phyloP scores from a whole-genome alignment of 2,113 vertebrate genomes.

The Symphodus melops region DNA sequence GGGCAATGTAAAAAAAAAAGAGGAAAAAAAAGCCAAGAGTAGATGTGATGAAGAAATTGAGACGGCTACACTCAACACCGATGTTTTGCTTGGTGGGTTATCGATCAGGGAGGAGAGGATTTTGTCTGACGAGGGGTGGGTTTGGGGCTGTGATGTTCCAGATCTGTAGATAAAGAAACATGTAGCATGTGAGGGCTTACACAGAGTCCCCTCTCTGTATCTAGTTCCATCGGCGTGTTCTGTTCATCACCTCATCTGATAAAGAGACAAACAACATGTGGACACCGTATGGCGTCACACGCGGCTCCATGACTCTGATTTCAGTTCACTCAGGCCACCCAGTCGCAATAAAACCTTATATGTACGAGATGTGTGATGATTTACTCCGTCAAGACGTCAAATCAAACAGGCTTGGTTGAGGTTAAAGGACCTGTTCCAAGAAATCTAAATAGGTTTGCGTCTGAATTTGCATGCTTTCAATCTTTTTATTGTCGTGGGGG shows the following conservation, averaged over 20 bases:
- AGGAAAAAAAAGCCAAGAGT: conserved; percentile 37
- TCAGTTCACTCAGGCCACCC: background rate
- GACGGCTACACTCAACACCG: conserved; percentile 71
- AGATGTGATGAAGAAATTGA: conserved; percentile 67
- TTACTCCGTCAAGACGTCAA: background rate
- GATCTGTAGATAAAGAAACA: conserved; percentile 74
- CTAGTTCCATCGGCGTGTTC: conserved; percentile 64
- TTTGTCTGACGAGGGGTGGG: conserved; percentile 37
- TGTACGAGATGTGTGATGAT: background rate
- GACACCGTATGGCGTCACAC: background rate
- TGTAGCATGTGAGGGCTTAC: conserved; percentile 36
- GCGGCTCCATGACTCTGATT: conserved; percentile 3
- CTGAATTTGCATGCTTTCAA: no score
- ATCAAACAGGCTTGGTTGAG: no score
- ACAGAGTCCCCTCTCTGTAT: conserved; percentile 49
- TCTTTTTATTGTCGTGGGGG: no score
- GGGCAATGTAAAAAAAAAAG: conserved; percentile 36
- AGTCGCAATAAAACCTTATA: background rate
- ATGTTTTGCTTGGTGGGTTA: conserved; percentile 69
- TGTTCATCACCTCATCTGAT: conserved; percentile 39
- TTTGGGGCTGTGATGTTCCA: conserved; percentile 41
- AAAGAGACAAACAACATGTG: conserved; percentile 9
- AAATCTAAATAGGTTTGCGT: no score
- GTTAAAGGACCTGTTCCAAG: no score
- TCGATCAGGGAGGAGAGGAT: conserved; percentile 65